A percentile compares a stretch with the other conserved stretches of the same genome.
Conservation (phyloP, 2,113 vertebrate genomes). For the Neofelis nebulosa region DNA sequence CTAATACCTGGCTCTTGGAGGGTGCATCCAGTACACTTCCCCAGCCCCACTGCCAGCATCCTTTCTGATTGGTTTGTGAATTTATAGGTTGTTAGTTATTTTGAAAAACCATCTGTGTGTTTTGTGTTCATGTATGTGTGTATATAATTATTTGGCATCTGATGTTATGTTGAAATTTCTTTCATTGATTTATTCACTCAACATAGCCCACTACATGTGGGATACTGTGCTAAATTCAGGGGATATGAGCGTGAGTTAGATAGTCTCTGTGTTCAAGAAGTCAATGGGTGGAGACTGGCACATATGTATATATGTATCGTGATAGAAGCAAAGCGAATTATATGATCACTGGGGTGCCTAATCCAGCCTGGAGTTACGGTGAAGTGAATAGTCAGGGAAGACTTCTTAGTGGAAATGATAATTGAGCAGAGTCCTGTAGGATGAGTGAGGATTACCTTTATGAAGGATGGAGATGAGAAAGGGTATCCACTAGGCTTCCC, state of each 20-base stretch:
- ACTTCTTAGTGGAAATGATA: not conserved
- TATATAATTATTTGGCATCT: not conserved
- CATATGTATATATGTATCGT: not conserved
- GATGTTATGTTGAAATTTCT: not conserved
- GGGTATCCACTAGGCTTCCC: not conserved
- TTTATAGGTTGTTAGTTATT: not conserved
- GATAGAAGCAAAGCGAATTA: not conserved
- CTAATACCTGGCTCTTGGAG: not conserved
- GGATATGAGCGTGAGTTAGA: not conserved
- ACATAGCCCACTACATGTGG: not conserved
- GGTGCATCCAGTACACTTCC: not conserved
- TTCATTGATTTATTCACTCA: not conserved
- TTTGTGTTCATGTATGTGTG: not conserved
- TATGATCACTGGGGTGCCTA: not conserved
- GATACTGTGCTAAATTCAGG: not conserved
- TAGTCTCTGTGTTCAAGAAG: not conserved
- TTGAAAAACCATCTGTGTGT: not conserved
- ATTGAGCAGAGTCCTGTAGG: not conserved
- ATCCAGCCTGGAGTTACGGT: not conserved
- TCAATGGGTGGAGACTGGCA: not conserved
- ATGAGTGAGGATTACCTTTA: not conserved
- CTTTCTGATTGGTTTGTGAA: not conserved
- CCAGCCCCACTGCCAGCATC: not conserved
- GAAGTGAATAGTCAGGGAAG: not conserved
- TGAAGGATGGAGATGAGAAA: not conserved